Evolutionary conservation across 2,888 invertebrate genomes (phyloP), one percentile per base, ranked within the genome.

Genomic region (Drepanosiphum platanoidis): DNA sequence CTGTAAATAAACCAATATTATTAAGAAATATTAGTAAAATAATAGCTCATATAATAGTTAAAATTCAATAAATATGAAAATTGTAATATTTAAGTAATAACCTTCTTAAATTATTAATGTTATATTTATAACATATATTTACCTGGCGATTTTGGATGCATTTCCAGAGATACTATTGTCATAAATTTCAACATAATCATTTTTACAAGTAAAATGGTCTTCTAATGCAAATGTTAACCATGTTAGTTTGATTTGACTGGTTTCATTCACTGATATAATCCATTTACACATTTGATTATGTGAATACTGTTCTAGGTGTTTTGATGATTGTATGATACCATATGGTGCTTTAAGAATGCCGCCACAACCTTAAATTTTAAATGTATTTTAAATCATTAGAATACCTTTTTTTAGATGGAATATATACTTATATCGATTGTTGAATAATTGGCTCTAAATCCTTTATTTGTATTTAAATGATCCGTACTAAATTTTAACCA

Each of bases 361-460:
- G 1, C 96, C 96, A 90, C 96, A 96, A 86, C 91, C 93, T 89
- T 88, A 71, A 86, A 88, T 27, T 36, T 27, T 34, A 34, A 86
- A 86, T 42, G 74, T 18, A 30, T 15, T 68, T 30, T n/a, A 39
- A 58, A 58, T 81, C 1, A 61, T n/a, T n/a, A n/a, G n/a, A n/a
- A n/a, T n/a, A n/a, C n/a, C n/a, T n/a, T n/a, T n/a, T n/a, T n/a
- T n/a, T n/a, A n/a, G n/a, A n/a, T n/a, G n/a, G n/a, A n/a, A n/a
- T n/a, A 88, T 89, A 89, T 89, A 91, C 92, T 91, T 70, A 91
- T 91, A 86, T 93, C 91, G 42, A 94, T 89, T 0, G 94, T 92
- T 0, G 93, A 92, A 88, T 94, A 97, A 87, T 94, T 94, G 1
- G 94, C 94, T 86, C 92, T 91, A 89, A 97, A 96, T 4, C 96